phyloP scores from a whole-genome alignment of 2,113 vertebrate genomes.

The Apistogramma diplotaenia region DNA sequence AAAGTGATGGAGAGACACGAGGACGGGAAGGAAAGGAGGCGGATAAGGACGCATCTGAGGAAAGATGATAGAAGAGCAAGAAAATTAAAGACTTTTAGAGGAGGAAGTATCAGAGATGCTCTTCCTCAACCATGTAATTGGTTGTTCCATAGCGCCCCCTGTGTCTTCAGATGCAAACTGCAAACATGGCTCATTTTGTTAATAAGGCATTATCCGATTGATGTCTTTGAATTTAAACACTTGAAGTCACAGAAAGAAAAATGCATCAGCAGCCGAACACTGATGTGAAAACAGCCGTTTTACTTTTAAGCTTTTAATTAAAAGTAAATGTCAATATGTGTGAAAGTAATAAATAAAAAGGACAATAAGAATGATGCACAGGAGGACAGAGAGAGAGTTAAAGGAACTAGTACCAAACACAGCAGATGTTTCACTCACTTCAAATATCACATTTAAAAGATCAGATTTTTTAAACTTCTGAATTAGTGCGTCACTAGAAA shows the following conservation, averaged over 20 bases:
- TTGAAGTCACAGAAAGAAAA: too few species aligned
- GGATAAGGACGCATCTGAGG: neutral
- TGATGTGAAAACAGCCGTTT: neutral
- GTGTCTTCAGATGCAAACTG: neutral
- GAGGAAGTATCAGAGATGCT: neutral
- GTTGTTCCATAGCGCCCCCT: constrained; percentile 52
- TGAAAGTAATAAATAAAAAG: neutral
- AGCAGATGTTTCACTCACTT: too few species aligned
- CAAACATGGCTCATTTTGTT: too few species aligned
- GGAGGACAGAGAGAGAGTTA: too few species aligned
- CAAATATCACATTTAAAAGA: too few species aligned
- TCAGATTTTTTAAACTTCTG: neutral
- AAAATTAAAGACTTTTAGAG: neutral
- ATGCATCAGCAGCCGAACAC: neutral
- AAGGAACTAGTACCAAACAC: neutral
- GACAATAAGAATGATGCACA: neutral
- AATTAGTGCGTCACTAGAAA: neutral
- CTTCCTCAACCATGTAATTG: neutral
- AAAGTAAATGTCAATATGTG: neutral
- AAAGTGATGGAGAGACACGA: neutral
- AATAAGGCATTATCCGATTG: neutral
- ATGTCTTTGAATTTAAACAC: neutral
- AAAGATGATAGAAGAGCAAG: neutral
- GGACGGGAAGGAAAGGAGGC: neutral
- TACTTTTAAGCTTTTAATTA: neutral